Conservation (phyloP, 2,888 invertebrate genomes). For the Stenoptilia bipunctidactyla region DNA sequence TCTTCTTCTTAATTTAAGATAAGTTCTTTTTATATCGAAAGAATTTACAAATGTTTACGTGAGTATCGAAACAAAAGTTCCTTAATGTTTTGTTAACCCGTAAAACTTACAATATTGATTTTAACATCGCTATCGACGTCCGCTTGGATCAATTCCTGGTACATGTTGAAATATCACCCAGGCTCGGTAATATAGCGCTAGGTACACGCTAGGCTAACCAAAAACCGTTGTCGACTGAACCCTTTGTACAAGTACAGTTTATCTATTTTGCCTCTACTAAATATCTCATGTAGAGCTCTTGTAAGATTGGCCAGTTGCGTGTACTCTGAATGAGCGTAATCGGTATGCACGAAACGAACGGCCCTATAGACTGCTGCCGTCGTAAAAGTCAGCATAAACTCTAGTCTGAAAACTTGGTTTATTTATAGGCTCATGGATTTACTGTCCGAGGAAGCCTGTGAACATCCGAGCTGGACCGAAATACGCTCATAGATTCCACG, state of each 20-base stretch:
- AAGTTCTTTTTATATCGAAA: neutral
- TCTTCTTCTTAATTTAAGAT: neutral
- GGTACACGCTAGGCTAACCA: too few species aligned
- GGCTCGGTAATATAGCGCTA: too few species aligned
- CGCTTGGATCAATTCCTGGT: slow-evolving; percentile 22
- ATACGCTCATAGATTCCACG: slow-evolving; percentile 65
- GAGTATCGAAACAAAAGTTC: too few species aligned
- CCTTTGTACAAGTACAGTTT: too few species aligned
- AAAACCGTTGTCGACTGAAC: too few species aligned
- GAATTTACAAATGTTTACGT: too few species aligned
- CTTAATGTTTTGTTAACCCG: too few species aligned
- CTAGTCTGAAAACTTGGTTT: slow-evolving; percentile 34
- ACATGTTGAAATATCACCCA: too few species aligned
- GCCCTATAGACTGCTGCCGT: slow-evolving; percentile 32
- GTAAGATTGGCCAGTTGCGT: slow-evolving; percentile 2
- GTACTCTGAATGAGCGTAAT: slow-evolving; percentile 34
- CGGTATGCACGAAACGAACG: slow-evolving; percentile 32
- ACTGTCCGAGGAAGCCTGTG: slow-evolving; percentile 40
- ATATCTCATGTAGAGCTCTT: too few species aligned
- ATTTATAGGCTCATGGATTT: slow-evolving; percentile 57
- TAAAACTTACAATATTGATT: too few species aligned
- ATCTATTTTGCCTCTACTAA: too few species aligned
- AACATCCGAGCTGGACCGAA: slow-evolving; percentile 51
- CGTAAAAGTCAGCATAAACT: slow-evolving; percentile 42
- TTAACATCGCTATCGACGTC: slow-evolving; percentile 22